Conservation (phyloP, 2,113 vertebrate species). For the Erythrocebus patas region DNA sequence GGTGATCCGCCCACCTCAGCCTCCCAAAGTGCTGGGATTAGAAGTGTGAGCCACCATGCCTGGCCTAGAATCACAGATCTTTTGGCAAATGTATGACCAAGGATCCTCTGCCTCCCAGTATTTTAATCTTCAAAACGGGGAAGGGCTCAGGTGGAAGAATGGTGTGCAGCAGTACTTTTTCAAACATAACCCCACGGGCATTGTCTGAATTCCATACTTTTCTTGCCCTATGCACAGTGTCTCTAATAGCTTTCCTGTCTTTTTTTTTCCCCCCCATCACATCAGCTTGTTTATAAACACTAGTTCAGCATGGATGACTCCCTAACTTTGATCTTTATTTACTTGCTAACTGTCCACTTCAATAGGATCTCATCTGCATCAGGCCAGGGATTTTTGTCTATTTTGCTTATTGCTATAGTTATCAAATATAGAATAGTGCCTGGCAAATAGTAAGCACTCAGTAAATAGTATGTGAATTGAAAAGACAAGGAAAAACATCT, state of each 20-base stretch:
- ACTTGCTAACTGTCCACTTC: background rate
- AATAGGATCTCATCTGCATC: background rate
- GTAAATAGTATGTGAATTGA: background rate
- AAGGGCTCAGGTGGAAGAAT: background rate
- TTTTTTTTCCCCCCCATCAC: background rate
- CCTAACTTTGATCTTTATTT: background rate
- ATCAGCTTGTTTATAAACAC: background rate
- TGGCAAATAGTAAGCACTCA: background rate
- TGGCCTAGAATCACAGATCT: background rate
- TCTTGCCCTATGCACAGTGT: background rate
- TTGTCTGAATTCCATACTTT: background rate
- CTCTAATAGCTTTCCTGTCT: background rate
- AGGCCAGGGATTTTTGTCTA: background rate
- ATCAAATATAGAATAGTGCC: background rate
- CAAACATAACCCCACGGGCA: background rate
- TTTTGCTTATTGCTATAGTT: background rate
- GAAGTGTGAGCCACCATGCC: no score
- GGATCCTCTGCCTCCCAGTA: background rate
- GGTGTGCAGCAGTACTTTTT: background rate
- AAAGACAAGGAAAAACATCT: background rate
- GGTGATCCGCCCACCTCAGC: no score
- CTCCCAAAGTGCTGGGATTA: no score
- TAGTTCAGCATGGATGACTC: background rate
- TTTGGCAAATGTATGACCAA: background rate
- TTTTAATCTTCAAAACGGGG: background rate